Base-by-base conservation (phyloP, 2,113 vertebrate genomes). In the Bufo gargarizans region DNA sequence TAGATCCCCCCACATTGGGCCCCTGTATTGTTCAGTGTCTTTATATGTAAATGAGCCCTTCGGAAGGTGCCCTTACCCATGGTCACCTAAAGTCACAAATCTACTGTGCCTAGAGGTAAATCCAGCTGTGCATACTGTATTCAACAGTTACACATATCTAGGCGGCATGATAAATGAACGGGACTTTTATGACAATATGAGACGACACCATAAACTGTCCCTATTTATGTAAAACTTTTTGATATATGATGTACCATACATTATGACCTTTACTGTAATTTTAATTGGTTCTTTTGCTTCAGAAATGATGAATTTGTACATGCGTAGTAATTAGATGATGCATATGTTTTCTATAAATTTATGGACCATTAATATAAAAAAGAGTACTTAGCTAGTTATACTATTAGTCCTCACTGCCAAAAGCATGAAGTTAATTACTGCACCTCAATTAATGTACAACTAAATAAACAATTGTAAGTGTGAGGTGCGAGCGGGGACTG, bases 401-500 rank as follows among this genome's bases (percentile, higher is more conserved):
- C 17, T 61, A 85, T 85, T 63, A 86, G 85, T 61, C 47, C 58
- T 63, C 14, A 45, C 85, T 86, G 72, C 71, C 85, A 77, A 86
- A 65, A 65, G 45, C 33, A 45, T 63, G 74, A 77, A 65, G 72
- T 50, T 86, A 86, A 86, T 86, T 77, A 86, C 58, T 50, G 59
- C 45, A 78, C 85, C 85, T 86, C 65, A 86, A 78, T 86, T 78
- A 86, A 77, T 53, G 47, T 77, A 65, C 74, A 50, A 77, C 58
- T 86, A 55, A 77, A 86, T 78, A 86, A 86, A 86, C 69, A 78
- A 50, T 61, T 74, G 74, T 65, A 77, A 59, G 85, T 47, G 85
- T 74, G n/a, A 22, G n/a, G 59, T 59, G 74, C 61, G 74, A 65
- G 74, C 43, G 74, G 84, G 82, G 74, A 86, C 45, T 49, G 33